These are phyloP conservation scores for Thymallus thymallus DNA, from an alignment of 2,113 vertebrate genomes.

Conservation along the genomic window DNA sequence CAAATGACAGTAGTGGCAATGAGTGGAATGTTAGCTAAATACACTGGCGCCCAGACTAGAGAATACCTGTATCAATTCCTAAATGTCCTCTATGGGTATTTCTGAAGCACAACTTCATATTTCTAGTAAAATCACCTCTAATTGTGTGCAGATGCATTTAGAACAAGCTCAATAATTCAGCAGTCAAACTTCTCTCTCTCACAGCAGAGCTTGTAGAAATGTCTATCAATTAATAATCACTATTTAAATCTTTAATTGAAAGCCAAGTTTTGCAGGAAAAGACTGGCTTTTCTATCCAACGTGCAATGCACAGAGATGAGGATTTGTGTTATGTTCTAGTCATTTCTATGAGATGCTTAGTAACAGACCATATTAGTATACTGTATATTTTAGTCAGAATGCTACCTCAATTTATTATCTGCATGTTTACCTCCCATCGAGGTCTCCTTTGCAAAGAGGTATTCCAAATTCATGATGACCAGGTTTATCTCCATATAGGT, in stretches of 20 bases:
- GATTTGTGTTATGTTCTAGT: background rate
- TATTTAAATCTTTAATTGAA: conserved; percentile 59
- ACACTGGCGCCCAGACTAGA: too few relatives aligned
- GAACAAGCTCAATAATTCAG: conserved; percentile 68
- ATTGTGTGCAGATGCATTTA: conserved; percentile 70
- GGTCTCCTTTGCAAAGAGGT: too few relatives aligned
- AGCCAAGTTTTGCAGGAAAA: background rate
- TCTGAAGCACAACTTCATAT: conserved; percentile 34
- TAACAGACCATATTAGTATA: too few relatives aligned
- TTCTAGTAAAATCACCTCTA: conserved; percentile 43
- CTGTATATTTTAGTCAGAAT: too few relatives aligned
- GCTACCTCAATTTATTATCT: background rate
- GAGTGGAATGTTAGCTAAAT: too few relatives aligned
- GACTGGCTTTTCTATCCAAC: background rate
- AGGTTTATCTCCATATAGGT: too few relatives aligned
- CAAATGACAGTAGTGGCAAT: too few relatives aligned
- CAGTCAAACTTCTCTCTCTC: conserved; percentile 37
- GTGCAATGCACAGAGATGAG: background rate
- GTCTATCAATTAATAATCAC: conserved; percentile 68
- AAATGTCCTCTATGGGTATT: background rate
- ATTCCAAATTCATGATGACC: too few relatives aligned
- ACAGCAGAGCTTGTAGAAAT: conserved; percentile 48
- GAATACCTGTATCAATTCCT: background rate
- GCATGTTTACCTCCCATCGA: too few relatives aligned
- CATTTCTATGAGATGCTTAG: background rate